Evolutionary conservation across 1,140 invertebrate genomes (phyloP), one percentile per base, ranked within the genome.

Genomic region (Pygmarrhopalites habei): DNA sequence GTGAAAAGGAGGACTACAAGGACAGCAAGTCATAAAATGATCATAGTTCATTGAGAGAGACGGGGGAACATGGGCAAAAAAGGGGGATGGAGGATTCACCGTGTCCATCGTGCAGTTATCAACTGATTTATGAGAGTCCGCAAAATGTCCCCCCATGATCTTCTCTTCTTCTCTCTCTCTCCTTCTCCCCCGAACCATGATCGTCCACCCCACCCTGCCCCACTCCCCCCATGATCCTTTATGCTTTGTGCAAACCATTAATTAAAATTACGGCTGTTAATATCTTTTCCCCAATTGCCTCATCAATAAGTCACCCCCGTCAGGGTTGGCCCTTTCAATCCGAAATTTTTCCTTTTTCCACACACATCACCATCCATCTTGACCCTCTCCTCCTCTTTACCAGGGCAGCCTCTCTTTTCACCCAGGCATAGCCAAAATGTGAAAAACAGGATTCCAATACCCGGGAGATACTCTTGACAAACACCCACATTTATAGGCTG

Each of bases 21-120:
- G 58, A 65, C 58, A 61, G 64, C 58, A 58, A 66, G 64, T 66
- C 60, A 66, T 66, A 66, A 66, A 66, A 66, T 62, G 64, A 62
- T 62, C 64, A 62, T 62, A 66, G 59, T 62, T 66, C 59, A 62
- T 57, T 57, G 53, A 57, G 59, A 52, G 32, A 19, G 64, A 66
- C 64, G 55, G 58, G n/a, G 41, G 35, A 51, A 66, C 64, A 66
- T 66, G 64, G 64, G 46, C 55, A 66, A 7, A 35, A 35, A 35
- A 35, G 15, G 60, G 59, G 59, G 58, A 65, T 25, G 58, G 64
- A 35, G 64, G 58, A 58, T 55, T 65, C 58, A 29, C 39, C 35
- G 30, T 61, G 59, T 56, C 64, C 60, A 66, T 62, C 59, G n/a
- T 61, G 55, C 62, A 64, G 56, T 64, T 64, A 64, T 64, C 46